These are phyloP conservation scores for Mactromeris polynyma DNA, from an alignment of 2,888 invertebrate species.

Conservation along the genomic window DNA sequence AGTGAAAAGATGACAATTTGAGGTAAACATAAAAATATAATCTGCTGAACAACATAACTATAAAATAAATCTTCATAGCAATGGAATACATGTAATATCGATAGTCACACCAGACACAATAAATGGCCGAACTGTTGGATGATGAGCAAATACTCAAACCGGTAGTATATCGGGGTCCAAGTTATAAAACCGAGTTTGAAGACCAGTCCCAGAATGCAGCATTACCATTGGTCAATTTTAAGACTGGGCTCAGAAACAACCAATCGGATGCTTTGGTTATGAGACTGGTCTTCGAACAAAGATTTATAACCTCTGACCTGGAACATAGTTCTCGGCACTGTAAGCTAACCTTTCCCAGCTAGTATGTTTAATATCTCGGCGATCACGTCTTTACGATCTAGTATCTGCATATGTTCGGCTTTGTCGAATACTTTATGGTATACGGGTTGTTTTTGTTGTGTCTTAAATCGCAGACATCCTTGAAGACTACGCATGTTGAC, in stretches of 20 bases:
- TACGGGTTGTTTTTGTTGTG: constrained; percentile 89
- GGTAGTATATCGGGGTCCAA: too few species aligned
- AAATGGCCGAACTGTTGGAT: too few species aligned
- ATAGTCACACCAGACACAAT: too few species aligned
- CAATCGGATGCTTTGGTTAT: not conserved
- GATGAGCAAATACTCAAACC: too few species aligned
- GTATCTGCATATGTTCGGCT: constrained; percentile 93
- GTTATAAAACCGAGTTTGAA: not conserved
- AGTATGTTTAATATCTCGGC: constrained; percentile 80
- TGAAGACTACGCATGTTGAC: constrained; percentile 95
- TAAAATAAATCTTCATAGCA: too few species aligned
- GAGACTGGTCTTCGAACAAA: constrained; percentile 6
- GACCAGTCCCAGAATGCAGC: not conserved
- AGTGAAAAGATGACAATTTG: too few species aligned
- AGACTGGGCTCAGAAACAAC: not conserved
- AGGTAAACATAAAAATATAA: too few species aligned
- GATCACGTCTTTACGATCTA: constrained; percentile 87
- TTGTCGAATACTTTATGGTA: constrained; percentile 90
- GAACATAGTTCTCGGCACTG: not conserved
- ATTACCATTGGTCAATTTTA: not conserved
- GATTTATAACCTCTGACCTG: not conserved
- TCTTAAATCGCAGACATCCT: constrained; percentile 93
- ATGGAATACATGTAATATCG: too few species aligned
- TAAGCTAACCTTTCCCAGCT: not conserved
- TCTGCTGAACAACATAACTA: too few species aligned